These are phyloP conservation scores for Struthio camelus DNA, from an alignment of 2,113 vertebrate genomes.

Conservation along the genomic window DNA sequence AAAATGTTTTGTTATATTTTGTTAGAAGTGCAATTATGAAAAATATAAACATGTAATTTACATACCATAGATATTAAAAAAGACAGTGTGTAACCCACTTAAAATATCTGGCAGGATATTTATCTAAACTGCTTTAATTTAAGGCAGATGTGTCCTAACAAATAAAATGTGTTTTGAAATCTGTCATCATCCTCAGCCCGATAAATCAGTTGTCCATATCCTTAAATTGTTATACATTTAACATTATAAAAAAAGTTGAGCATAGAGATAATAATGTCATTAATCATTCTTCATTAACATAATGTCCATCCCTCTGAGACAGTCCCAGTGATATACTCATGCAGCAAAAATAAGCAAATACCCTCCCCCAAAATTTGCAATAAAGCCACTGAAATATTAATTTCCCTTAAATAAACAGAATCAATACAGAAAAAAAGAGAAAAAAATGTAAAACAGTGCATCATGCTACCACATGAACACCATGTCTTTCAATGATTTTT, in stretches of 20 bases:
- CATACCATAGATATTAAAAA: constrained; percentile 29
- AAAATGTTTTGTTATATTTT: constrained; percentile 19
- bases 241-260: neutral
- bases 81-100: constrained; percentile 6
- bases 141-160: constrained; percentile 32
- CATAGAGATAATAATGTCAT: neutral
- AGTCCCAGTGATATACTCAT: neutral
- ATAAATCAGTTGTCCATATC: neutral
- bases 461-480: neutral
- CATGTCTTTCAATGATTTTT: neutral
- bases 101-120: constrained; percentile 48
- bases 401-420: neutral
- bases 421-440: neutral
- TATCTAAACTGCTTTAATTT: constrained; percentile 27
- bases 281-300: neutral
- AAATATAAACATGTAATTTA: constrained; percentile 35
- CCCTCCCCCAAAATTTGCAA: neutral
- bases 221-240: neutral
- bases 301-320: neutral
- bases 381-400: neutral
- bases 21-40: constrained; percentile 40
- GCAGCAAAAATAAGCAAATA: neutral
- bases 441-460: neutral
- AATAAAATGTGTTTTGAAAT: constrained; percentile 31
- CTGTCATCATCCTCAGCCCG: neutral